phyloP scores from a whole-genome alignment of 2,797 vertebrate species.

The Microctenopoma stevenorrisi region DNA sequence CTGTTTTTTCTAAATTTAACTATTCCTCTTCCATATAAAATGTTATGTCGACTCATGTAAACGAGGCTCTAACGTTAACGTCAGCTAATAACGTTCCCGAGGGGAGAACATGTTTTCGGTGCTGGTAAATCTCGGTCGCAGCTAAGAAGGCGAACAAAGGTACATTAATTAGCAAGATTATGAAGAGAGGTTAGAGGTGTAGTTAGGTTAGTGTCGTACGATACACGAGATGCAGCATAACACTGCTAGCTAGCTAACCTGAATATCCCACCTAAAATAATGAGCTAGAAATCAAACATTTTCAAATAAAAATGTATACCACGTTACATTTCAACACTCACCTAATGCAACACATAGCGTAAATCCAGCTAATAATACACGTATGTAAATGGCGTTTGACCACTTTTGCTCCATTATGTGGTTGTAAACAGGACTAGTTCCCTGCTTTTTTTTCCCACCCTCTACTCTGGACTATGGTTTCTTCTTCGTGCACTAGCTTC shows the following conservation, averaged over 20 bases:
- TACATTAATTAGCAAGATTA: background rate
- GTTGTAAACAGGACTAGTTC: conserved; percentile 68
- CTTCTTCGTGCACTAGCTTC: conserved; percentile 46
- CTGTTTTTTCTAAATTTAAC: conserved; percentile 9
- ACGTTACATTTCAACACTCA: conserved; percentile 51
- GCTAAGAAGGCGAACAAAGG: conserved; percentile 3
- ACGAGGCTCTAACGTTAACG: background rate
- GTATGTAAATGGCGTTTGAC: conserved; percentile 34
- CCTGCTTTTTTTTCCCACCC: conserved; percentile 30
- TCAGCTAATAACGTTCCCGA: rapidly evolving
- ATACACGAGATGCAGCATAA: conserved; percentile 30
- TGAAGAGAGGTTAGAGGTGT: conserved; percentile 18
- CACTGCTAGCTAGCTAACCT: conserved; percentile 62
- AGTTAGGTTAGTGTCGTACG: conserved; percentile 22
- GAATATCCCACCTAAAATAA: conserved; percentile 34
- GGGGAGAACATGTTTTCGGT: background rate
- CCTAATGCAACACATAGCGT: conserved; percentile 63
- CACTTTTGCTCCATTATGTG: conserved; percentile 74
- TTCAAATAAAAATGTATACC: background rate
- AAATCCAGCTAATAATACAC: conserved; percentile 62
- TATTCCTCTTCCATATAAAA: rapidly evolving
- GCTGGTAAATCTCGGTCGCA: background rate
- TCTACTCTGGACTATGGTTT: conserved; percentile 9
- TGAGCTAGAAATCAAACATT: conserved; percentile 27
- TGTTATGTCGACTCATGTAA: background rate